These are phyloP conservation scores for Cheilosia soror DNA, from an alignment of 2,888 invertebrate genomes.

Conservation along the genomic window DNA sequence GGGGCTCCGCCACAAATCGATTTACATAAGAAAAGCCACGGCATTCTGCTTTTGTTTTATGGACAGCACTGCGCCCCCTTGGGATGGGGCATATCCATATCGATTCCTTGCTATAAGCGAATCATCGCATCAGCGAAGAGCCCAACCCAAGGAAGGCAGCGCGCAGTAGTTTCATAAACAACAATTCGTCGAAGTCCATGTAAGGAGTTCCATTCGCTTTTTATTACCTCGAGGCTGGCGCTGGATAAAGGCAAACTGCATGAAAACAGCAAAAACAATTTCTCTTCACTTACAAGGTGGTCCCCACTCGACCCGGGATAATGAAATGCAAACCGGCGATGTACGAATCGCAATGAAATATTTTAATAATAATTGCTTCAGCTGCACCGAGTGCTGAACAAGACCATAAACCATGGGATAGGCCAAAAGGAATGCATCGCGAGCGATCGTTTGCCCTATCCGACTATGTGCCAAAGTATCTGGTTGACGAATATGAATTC, in stretches of 20 bases:
- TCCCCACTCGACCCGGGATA: constrained; percentile 35
- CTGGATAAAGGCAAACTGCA: constrained; percentile 53
- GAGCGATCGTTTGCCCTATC: constrained; percentile 12
- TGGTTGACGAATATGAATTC: constrained; percentile 44
- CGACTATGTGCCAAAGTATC: neutral
- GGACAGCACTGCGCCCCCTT: constrained; percentile 37
- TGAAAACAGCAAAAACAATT: constrained; percentile 31
- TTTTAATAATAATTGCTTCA: constrained; percentile 72
- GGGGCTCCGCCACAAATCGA: constrained; percentile 11
- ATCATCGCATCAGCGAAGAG: constrained; percentile 47
- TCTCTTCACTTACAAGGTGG: constrained; percentile 67
- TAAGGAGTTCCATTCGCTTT: constrained; percentile 69
- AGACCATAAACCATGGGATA: constrained; percentile 67
- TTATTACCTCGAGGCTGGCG: constrained; percentile 55
- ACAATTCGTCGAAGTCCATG: constrained; percentile 66
- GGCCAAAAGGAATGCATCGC: constrained; percentile 33
- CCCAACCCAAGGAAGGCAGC: constrained; percentile 56
- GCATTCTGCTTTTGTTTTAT: constrained; percentile 28
- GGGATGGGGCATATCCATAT: constrained; percentile 12
- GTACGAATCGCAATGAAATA: constrained; percentile 69
- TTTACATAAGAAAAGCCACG: constrained; percentile 59
- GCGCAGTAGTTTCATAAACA: constrained; percentile 60
- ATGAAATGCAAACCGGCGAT: constrained; percentile 72
- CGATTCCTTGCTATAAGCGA: constrained; percentile 22
- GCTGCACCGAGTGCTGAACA: constrained; percentile 50